Base-by-base conservation (phyloP, 2,113 vertebrate genomes). In the Trinectes maculatus region DNA sequence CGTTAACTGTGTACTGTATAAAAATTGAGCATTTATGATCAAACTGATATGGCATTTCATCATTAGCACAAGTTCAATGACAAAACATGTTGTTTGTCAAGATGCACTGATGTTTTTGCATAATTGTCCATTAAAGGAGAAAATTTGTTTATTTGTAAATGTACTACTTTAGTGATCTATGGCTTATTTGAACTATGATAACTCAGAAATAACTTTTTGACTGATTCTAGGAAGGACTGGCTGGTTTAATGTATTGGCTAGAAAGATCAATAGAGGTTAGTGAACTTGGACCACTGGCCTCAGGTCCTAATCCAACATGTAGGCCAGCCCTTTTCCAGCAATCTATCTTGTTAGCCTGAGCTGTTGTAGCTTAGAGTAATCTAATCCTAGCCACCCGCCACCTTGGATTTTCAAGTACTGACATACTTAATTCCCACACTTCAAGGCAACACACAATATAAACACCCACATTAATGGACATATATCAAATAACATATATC, bases 301-400 rank as follows among this genome's bases (percentile, higher is more conserved):
- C 8, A 42, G 64, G 18, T 74, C 79, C 52, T 88, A 92, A 90
- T 90, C 87, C 53, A 10, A 28, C 21, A 26, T 71, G 31, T 25
- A 51, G 60, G 60, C 36, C 63, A 72, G 65, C 57, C 66, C 74
- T 82, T 85, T 76, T 77, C 46, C 51, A 88, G 67, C 51, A 34
- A 51, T 85, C 66, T 82, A 87, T 89, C 67, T 80, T 74, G 84
- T 88, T 91, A 89, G 76, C 79, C 46, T 79, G 82, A 87, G 77
- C 84, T 85, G 65, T 79, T 70, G 67, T 89, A 85, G 89, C 64
- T 91, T 91, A 89, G 52, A 43, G 77, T 89, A 89, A 89, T 89
- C 86, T 89, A 88, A 90, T 91, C 85, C 74, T 18, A 69, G 53
- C 69, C 74, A 79, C 42, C 82, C 73, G 62, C 78, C 77, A 84